phyloP scores from a whole-genome alignment of 2,797 vertebrate genomes.

The Spea hammondii region DNA sequence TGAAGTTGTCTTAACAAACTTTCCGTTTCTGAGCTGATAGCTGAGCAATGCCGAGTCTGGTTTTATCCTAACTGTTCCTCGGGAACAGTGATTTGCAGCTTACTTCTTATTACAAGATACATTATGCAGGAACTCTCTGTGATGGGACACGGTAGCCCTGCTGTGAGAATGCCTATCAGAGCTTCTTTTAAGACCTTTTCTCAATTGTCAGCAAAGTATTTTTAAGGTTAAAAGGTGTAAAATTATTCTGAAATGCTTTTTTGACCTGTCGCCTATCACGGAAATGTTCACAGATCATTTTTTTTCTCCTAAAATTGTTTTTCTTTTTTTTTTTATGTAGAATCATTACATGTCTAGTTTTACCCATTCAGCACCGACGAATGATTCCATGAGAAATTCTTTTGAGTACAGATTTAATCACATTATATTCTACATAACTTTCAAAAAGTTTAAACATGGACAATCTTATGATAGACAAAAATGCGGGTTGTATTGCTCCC shows the following conservation, averaged over 20 bases:
- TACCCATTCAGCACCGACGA: conserved; percentile 51
- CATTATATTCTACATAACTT: conserved; percentile 54
- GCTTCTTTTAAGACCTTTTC: conserved; percentile 81
- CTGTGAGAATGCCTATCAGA: conserved; percentile 88
- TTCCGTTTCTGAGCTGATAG: conserved; percentile 71
- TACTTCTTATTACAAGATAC: conserved; percentile 75
- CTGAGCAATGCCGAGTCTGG: conserved; percentile 65
- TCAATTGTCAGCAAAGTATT: conserved; percentile 83
- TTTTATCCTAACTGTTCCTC: conserved; percentile 68
- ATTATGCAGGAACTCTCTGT: conserved; percentile 81
- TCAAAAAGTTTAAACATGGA: conserved; percentile 14
- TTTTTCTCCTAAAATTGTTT: conserved; percentile 69
- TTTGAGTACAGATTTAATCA: conserved; percentile 51
- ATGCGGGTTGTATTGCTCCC: conserved; percentile 14
- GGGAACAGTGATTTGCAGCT: conserved; percentile 67
- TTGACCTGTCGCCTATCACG: conserved; percentile 80
- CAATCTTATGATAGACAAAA: conserved; percentile 27
- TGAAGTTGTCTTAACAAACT: conserved; percentile 68
- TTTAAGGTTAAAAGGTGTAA: conserved; percentile 86
- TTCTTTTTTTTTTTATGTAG: conserved; percentile 63
- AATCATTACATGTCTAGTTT: conserved; percentile 66
- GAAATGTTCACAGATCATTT: conserved; percentile 72
- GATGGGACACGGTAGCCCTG: conserved; percentile 80
- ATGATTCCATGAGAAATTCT: conserved; percentile 58
- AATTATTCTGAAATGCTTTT: conserved; percentile 85